phyloP scores from a whole-genome alignment of 2,113 vertebrate species.

The Sorex araneus region DNA sequence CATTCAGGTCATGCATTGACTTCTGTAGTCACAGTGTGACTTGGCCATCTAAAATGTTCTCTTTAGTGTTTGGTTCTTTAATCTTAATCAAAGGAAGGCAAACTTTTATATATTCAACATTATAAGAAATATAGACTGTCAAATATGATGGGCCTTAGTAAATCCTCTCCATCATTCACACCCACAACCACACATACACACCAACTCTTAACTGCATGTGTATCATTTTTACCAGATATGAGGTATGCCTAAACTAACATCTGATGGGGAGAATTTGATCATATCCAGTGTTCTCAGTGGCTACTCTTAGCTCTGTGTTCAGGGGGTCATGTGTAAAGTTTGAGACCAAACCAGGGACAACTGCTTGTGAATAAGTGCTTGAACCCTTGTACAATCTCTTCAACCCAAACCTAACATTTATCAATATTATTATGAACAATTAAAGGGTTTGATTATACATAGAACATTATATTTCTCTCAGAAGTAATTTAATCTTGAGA shows the following conservation, averaged over 20 bases:
- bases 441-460: not conserved
- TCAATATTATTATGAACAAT: not conserved
- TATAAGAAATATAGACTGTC: constrained; percentile 55
- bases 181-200: not conserved
- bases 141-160: constrained; percentile 22
- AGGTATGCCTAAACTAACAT: not conserved
- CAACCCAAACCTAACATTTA: not conserved
- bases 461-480: constrained; percentile 19
- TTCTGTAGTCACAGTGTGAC: constrained; percentile 61
- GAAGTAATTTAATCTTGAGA: not conserved
- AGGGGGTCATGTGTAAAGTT: too few relatives aligned
- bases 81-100: constrained; percentile 61
- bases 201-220: too few relatives aligned
- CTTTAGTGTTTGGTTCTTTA: constrained; percentile 57
- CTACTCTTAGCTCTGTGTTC: too few relatives aligned
- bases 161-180: not conserved
- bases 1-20: constrained; percentile 55
- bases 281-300: too few relatives aligned
- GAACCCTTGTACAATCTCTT: too few relatives aligned
- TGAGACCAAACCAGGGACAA: too few relatives aligned
- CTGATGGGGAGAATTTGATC: too few relatives aligned
- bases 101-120: not conserved
- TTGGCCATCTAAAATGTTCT: constrained; percentile 50
- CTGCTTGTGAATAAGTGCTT: too few relatives aligned
- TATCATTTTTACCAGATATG: not conserved